phyloP scores from a whole-genome alignment of 2,888 invertebrate genomes.

The Crepidodera aurea region DNA sequence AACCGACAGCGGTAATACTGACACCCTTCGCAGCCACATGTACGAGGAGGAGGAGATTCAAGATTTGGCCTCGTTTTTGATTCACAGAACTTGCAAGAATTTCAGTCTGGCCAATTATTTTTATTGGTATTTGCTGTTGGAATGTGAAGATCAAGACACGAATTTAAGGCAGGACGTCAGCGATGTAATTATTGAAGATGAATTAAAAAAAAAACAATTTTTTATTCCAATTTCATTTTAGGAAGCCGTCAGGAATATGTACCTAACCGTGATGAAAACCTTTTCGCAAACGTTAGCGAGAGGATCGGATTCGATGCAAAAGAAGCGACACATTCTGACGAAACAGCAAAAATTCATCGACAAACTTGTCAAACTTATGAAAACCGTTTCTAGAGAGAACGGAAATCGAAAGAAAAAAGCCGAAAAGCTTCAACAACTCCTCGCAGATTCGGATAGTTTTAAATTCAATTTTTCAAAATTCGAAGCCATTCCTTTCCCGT shows the following conservation, averaged over 20 bases:
- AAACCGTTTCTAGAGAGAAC: slow-evolving; percentile 87
- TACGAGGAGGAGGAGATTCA: slow-evolving; percentile 58
- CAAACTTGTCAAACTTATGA: slow-evolving; percentile 86
- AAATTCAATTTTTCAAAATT: slow-evolving; percentile 90
- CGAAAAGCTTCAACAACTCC: slow-evolving; percentile 83
- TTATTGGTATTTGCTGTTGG: slow-evolving; percentile 95
- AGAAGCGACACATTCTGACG: slow-evolving; percentile 77
- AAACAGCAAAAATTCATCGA: slow-evolving; percentile 92
- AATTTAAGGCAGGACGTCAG: slow-evolving; percentile 73
- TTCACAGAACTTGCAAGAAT: slow-evolving; percentile 88
- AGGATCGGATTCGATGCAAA: slow-evolving; percentile 77
- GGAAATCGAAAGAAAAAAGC: slow-evolving; percentile 92
- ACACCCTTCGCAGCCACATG: slow-evolving; percentile 63
- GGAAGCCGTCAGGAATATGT: slow-evolving; percentile 75
- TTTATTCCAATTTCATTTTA: slow-evolving; percentile 2
- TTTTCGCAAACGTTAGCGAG: slow-evolving; percentile 78
- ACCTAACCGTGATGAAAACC: slow-evolving; percentile 86
- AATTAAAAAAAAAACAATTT: background rate
- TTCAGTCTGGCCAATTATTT: slow-evolving; percentile 93
- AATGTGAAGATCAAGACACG: slow-evolving; percentile 88
- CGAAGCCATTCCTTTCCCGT: slow-evolving; percentile 91
- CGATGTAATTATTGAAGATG: too few relatives aligned
- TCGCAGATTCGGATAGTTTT: slow-evolving; percentile 81
- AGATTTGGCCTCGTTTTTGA: slow-evolving; percentile 90
- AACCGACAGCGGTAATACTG: slow-evolving; percentile 63